Base-by-base conservation (phyloP, 2,888 invertebrate species). In the Gandaritis pyraliata region DNA sequence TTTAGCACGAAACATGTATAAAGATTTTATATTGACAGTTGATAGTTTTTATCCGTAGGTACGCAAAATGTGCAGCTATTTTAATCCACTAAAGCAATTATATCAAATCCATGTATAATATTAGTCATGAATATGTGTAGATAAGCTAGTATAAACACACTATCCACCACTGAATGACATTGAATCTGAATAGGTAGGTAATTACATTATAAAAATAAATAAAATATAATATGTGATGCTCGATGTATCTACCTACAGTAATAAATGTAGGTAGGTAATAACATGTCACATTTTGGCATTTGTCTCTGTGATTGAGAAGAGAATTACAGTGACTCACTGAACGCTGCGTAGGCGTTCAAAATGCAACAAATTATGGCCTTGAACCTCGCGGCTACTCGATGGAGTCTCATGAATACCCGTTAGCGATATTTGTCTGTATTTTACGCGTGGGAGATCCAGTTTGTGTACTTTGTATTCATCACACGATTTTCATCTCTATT, bases 301-400 rank as follows among this genome's bases (percentile, higher is more conserved):
- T 73, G 75, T 65, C 70, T 72, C 65, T 70, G 75, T 81, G 78
- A 80, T 82, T 85, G 82, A 78, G 78, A 79, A 78, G 75, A 74
- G 71, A 82, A 81, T 64, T 74, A 75, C 30, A 74, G 77, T 88
- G 89, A 90, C 75, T 90, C 88, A 41, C 41, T 15, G 10, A 90
- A 67, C 60, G 52, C 2, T 23, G 74, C 66, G 90, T 90, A 79
- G 90, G 90, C 73, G 81, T 87, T 81, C 73, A 82, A 74, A 83
- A 86, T 90, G 90, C 89, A 88, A 79, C 81, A 77, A 78, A 81
- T 78, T 68, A 76, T 74, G 80, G 72, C 85, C 86, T 85, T 89
- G 87, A 89, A 88, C 90, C 83, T 78, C 74, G 71, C 72, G 71
- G 69, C 75, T 77, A 78, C 67, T 68, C 71, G 68, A 65, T 76